These are phyloP conservation scores for Oscheius sp. DNA, from an alignment of 2,888 invertebrate genomes.

Conservation along the genomic window DNA sequence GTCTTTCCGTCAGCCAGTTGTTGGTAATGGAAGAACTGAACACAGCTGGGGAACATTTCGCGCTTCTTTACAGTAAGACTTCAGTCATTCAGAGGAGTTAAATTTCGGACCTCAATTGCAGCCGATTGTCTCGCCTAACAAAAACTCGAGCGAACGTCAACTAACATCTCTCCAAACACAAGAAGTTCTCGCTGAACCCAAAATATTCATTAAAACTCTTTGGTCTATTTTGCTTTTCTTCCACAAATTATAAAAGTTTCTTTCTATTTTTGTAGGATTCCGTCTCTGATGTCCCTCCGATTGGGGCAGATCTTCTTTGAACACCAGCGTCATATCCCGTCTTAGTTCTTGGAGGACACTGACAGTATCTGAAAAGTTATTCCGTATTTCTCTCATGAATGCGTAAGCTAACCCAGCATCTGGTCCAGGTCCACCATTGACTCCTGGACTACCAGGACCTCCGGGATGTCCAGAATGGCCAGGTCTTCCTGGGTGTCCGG, in stretches of 20 bases:
- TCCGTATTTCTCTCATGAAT: not conserved
- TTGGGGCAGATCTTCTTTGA: not conserved
- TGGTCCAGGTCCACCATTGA: slow-evolving; percentile 18
- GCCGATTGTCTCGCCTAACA: too few species aligned
- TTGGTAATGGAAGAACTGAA: too few species aligned
- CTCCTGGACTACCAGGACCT: not conserved
- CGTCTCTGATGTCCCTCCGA: slow-evolving; percentile 22
- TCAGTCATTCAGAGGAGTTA: too few species aligned
- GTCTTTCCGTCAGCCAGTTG: too few species aligned
- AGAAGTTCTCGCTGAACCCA: too few species aligned
- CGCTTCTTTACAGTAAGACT: too few species aligned
- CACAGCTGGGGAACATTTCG: too few species aligned
- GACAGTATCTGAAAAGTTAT: not conserved
- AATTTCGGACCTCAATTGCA: too few species aligned
- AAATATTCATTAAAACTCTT: too few species aligned
- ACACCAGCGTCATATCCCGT: not conserved
- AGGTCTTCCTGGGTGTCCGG: not conserved
- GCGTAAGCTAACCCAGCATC: not conserved
- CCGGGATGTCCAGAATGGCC: slow-evolving; percentile 5
- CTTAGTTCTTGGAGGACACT: slow-evolving; percentile 3
- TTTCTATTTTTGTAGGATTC: slow-evolving; percentile 15
- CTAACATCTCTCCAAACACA: too few species aligned
- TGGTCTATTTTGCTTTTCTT: too few species aligned
- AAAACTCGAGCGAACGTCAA: too few species aligned
- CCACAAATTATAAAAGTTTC: not conserved